Base-by-base conservation (phyloP, 2,888 invertebrate species). In the Callinectes sapidus region DNA sequence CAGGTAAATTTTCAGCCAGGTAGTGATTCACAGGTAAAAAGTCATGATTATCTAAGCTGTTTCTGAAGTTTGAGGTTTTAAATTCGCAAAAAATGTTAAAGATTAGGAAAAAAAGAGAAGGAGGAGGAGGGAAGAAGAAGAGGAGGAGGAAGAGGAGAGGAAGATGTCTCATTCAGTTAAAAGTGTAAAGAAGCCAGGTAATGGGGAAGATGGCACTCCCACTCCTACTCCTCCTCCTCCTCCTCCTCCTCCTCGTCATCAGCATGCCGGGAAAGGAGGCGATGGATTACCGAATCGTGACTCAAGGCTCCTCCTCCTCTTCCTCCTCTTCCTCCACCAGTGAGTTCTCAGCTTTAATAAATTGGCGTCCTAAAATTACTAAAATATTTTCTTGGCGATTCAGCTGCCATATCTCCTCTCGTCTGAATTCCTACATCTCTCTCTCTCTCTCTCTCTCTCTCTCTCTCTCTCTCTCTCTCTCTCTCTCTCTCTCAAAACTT, bases 381-480 rank as follows among this genome's bases (percentile, higher is more conserved):
- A 16, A 61, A 23, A 18, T 61, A 61, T 61, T 61, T 61, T 61
- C 18, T 5, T 61, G 23, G 23, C 16, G 23, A 18, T 61, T 18
- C 18, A 16, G 18, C 23, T 18, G 16, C 18, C 23, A 18, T 61
- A 16, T 61, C 61, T 61, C 1, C 61, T 61, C 18, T 18, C 23
- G 61, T 5, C 61, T 61, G 16, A 61, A 18, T 23, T 61, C 61
- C 23, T 18, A 18, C 18, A 16, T 61, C 61, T 61, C 61, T 61
- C 61, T 61, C 61, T 61, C 61, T 39, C 66, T 66, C 66, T 66
- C 66, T 66, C 66, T 66, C 66, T 66, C 66, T 66, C 66, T 66
- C 66, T 66, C 66, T 66, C 66, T 66, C 71, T 71, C 71, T 71
- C 71, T 71, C 28, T 71, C 71, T 71, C 71, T 66, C 66, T 66